Evolutionary conservation across 2,797 vertebrate species (phyloP), one percentile per base, ranked within the genome.

Genomic region (Buphagus erythrorhynchus): DNA sequence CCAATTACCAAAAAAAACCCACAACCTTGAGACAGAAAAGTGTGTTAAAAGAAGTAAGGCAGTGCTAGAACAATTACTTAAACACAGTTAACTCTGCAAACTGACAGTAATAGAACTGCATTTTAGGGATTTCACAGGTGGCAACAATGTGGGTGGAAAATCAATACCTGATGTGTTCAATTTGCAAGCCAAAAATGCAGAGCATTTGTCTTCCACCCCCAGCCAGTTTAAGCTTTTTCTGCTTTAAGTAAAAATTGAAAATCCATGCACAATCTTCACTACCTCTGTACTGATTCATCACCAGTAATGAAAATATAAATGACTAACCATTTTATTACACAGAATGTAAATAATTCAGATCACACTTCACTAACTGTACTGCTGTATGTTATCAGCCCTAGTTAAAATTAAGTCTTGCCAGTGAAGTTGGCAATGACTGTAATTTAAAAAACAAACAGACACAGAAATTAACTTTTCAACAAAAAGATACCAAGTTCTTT

Each of bases 111-210:
- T 0, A 85, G 72, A 67, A 86, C 19, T n/a, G 62, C 66, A 62
- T 80, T 89, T 90, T 58, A 91, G 33, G 38, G 33, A 67, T 83
- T 93, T 92, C 52, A 57, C 55, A 78, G 87, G 88, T 75, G 82
- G 68, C 82, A 94, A 86, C 73, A 90, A 75, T 9, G 61, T 77
- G 88, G 72, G 89, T 80, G 62, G 76, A 91, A 91, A 91, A 84
- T 29, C 28, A 31, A 78, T 75, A 91, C 57, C 43, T 52, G 20
- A 78, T 25, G 49, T 10, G 46, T 59, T 94, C 28, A 71, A 45
- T 72, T 75, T 63, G 54, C 28, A 74, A 91, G 38, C 74, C 22
- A 88, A 90, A 95, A 93, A 80, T 5, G 13, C 17, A 58, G 13
- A n/a, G 65, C 4, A 2, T 54, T 89, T 93, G 74, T 77, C 49